These are phyloP conservation scores for Orius insidiosus DNA, from an alignment of 1,140 invertebrate species.

Conservation along the genomic window DNA sequence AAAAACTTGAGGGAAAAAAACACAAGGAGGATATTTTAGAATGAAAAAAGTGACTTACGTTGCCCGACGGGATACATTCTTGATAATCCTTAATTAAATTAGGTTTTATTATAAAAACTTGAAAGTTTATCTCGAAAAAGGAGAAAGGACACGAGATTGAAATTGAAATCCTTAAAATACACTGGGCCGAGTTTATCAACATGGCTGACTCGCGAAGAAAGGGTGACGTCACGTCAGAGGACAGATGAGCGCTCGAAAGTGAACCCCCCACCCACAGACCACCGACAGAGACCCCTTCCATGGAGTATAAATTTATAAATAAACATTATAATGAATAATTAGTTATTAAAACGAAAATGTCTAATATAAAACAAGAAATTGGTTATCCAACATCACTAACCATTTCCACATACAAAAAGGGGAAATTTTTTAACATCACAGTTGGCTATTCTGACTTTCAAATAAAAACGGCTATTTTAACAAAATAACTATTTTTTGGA, in stretches of 20 bases:
- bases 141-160: conserved; percentile 7
- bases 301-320: too few relatives aligned
- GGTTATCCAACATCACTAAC: too few relatives aligned
- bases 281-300: too few relatives aligned
- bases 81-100: conserved; percentile 8
- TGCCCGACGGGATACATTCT: conserved; percentile 35
- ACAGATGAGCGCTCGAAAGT: background rate
- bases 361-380: too few relatives aligned
- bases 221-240: conserved; percentile 6
- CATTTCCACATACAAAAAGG: too few relatives aligned
- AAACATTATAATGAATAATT: too few relatives aligned
- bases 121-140: background rate
- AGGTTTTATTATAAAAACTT: conserved; percentile 3
- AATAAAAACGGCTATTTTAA: too few relatives aligned
- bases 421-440: too few relatives aligned
- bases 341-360: too few relatives aligned
- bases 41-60: conserved; percentile 28
- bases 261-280: too few relatives aligned
- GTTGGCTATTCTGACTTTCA: too few relatives aligned
- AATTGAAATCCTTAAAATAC: conserved; percentile 8
- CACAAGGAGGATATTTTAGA: background rate
- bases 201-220: conserved; percentile 13
- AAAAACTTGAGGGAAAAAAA: background rate
- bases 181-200: conserved; percentile 16
- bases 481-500: too few relatives aligned